phyloP scores from a whole-genome alignment of 2,797 vertebrate genomes.

The Trachurus trachurus region DNA sequence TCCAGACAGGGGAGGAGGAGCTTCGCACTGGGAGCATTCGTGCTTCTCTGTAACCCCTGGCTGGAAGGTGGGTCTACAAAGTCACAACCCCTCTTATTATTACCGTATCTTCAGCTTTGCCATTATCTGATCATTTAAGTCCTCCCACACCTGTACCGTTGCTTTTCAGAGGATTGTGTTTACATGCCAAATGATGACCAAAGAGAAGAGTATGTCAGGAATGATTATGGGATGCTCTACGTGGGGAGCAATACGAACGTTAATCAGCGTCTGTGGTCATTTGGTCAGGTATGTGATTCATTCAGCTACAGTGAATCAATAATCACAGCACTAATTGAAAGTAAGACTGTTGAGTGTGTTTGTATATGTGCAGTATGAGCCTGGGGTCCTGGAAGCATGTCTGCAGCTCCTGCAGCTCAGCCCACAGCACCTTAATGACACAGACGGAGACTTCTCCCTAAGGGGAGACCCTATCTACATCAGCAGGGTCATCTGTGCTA shows the following conservation, averaged over 20 bases:
- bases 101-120: neutral
- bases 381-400: slow-evolving; percentile 87
- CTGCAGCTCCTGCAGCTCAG: slow-evolving; percentile 87
- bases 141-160: neutral
- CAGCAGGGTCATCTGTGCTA: slow-evolving; percentile 89
- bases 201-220: slow-evolving; percentile 76
- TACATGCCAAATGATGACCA: slow-evolving; percentile 69
- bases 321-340: neutral
- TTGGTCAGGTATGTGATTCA: slow-evolving; percentile 71
- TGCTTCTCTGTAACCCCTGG: slow-evolving; percentile 82
- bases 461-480: slow-evolving; percentile 87
- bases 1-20: neutral
- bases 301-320: neutral
- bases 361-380: slow-evolving; percentile 86
- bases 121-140: neutral
- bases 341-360: neutral
- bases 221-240: slow-evolving; percentile 73
- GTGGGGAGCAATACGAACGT: slow-evolving; percentile 66
- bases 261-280: slow-evolving; percentile 67
- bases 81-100: neutral
- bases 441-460: slow-evolving; percentile 81
- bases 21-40: slow-evolving; percentile 61
- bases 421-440: slow-evolving; percentile 83
- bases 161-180: slow-evolving; percentile 71
- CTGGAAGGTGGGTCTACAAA: slow-evolving; percentile 56